Conservation (phyloP, 2,113 vertebrate species). For the Pluvialis apricaria region DNA sequence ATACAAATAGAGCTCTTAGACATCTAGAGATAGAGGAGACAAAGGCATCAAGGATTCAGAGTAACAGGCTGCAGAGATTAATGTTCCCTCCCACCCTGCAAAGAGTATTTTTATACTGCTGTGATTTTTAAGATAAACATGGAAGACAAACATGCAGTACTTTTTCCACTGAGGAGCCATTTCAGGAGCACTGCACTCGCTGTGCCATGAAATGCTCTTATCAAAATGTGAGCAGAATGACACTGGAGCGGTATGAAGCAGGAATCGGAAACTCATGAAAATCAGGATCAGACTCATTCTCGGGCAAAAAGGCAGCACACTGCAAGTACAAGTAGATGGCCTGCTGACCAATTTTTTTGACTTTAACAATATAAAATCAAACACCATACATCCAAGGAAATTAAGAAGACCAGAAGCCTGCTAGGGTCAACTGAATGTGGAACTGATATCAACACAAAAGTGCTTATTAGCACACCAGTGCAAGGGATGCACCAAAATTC, state of each 20-base stretch:
- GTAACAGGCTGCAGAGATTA: not conserved
- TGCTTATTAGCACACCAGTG: not conserved
- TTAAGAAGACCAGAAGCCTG: not conserved
- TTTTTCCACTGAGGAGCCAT: not conserved
- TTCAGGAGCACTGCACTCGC: not conserved
- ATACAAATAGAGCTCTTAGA: not conserved
- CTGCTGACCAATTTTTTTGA: not conserved
- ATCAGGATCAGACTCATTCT: not conserved
- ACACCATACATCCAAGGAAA: not conserved
- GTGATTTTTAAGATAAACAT: conserved; percentile 1
- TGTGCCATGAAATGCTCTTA: not conserved
- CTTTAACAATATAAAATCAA: not conserved
- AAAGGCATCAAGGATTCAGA: not conserved
- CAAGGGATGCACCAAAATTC: not conserved
- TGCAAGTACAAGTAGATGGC: not conserved
- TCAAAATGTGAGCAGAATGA: not conserved
- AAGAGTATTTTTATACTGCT: not conserved
- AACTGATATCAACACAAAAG: not conserved
- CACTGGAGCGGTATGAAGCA: not conserved
- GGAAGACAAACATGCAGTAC: not conserved
- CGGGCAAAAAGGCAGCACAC: not conserved
- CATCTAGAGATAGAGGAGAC: not conserved
- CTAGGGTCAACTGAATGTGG: not conserved
- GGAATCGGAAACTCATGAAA: not conserved
- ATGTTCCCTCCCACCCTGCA: not conserved